Evolutionary conservation across 2,113 vertebrate genomes (phyloP).

Genomic region (Onychostruthus taczanowskii): DNA sequence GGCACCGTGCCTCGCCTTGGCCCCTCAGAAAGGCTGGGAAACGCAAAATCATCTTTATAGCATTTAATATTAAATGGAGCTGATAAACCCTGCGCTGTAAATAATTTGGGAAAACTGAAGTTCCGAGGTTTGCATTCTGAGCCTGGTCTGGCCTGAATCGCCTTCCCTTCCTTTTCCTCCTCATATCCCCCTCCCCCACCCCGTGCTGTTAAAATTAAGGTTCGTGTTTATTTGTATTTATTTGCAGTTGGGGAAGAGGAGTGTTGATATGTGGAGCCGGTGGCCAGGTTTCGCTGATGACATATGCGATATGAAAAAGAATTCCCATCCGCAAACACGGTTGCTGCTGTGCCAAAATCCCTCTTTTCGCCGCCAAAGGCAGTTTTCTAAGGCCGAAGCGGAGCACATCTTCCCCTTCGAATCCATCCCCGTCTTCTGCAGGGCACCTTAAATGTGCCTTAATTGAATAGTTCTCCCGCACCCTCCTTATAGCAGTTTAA

Average conservation of each 20-base stretch:
- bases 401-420: constrained; percentile 12
- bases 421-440: neutral
- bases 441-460: constrained; percentile 76
- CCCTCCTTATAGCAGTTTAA: constrained; percentile 82
- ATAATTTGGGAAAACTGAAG: neutral
- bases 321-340: neutral
- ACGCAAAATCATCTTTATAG: neutral
- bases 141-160: neutral
- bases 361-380: neutral
- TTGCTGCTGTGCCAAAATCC: constrained; percentile 5
- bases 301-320: constrained; percentile 10
- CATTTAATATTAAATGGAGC: neutral
- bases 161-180: neutral
- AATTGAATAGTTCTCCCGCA: constrained; percentile 75
- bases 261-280: neutral
- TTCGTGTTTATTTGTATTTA: constrained; percentile 30
- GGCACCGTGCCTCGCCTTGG: neutral
- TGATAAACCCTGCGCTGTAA: neutral
- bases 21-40: neutral
- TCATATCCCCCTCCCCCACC: neutral
- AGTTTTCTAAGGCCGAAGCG: neutral
- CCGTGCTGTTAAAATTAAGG: neutral
- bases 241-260: neutral
- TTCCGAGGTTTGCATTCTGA: neutral
- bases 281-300: constrained; percentile 7